Percentiles rank a stretch among this genome's conserved stretches.
phyloP scores from a whole-genome alignment of 2,113 vertebrate genomes.

The Laterallus jamaicensis region DNA sequence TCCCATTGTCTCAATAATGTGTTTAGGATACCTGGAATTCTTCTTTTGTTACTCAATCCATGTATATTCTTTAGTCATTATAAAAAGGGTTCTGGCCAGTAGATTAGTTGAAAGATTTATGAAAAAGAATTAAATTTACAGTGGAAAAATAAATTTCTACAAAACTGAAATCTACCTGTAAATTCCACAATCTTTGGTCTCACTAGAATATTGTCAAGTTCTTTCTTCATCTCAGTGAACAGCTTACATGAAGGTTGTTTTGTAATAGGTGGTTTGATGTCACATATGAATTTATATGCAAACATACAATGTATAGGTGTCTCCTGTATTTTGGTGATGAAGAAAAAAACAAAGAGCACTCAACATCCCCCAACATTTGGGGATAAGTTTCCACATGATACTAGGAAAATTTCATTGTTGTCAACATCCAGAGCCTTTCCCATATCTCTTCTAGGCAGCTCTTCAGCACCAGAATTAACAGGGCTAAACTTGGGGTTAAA shows the following conservation, averaged over 20 bases:
- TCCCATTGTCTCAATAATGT: not conserved
- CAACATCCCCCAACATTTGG: not conserved
- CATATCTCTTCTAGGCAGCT: not conserved
- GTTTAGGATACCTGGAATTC: not conserved
- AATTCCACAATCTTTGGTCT: not conserved
- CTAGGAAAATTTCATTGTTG: not conserved
- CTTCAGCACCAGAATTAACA: not conserved
- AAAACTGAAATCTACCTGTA: not conserved
- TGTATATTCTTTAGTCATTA: not conserved
- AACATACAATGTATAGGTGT: not conserved
- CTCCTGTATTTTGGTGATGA: not conserved
- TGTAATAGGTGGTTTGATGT: not conserved
- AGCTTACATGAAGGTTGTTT: not conserved
- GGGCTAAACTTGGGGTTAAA: not conserved
- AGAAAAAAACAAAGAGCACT: not conserved
- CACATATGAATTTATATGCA: not conserved
- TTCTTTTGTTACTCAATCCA: not conserved
- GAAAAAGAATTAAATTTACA: not conserved
- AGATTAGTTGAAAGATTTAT: not conserved
- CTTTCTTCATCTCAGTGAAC: not conserved
- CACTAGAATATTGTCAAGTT: not conserved
- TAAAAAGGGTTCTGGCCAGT: rapidly evolving
- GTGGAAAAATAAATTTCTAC: not conserved
- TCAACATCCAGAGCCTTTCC: not conserved
- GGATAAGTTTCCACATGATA: not conserved